Evolutionary conservation across 2,797 vertebrate species (phyloP).

Genomic region (Myotis myotis): DNA sequence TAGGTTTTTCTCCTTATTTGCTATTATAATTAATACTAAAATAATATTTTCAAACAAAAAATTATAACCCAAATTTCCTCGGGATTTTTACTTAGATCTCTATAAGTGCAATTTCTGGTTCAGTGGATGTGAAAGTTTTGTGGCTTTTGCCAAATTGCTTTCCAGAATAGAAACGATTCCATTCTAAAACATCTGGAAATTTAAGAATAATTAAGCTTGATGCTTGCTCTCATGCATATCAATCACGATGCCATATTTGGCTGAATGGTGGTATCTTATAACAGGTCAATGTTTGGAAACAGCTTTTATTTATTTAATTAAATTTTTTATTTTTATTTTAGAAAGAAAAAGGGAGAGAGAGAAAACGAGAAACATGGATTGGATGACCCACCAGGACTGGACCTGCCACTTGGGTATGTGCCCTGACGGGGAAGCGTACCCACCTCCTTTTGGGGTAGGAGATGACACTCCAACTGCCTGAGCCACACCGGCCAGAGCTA

Average conservation of each 20-base stretch:
- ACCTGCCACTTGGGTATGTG: too few relatives aligned
- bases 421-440: too few relatives aligned
- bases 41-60: conserved; percentile 33
- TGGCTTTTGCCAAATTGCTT: conserved; percentile 9
- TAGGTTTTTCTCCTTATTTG: background rate
- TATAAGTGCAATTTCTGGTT: background rate
- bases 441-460: too few relatives aligned
- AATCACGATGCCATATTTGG: background rate
- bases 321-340: too few relatives aligned
- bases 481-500: background rate
- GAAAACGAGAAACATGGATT: too few relatives aligned
- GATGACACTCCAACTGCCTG: too few relatives aligned
- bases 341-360: too few relatives aligned
- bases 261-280: background rate
- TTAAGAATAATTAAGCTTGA: background rate
- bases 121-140: background rate
- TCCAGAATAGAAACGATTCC: background rate
- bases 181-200: background rate
- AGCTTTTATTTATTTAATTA: background rate
- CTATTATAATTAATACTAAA: background rate
- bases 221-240: background rate
- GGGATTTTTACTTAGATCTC: background rate
- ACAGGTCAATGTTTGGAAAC: background rate
- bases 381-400: too few relatives aligned
- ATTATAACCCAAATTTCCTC: background rate